phyloP scores from a whole-genome alignment of 2,888 invertebrate genomes.

The Latrodectus elegans region DNA sequence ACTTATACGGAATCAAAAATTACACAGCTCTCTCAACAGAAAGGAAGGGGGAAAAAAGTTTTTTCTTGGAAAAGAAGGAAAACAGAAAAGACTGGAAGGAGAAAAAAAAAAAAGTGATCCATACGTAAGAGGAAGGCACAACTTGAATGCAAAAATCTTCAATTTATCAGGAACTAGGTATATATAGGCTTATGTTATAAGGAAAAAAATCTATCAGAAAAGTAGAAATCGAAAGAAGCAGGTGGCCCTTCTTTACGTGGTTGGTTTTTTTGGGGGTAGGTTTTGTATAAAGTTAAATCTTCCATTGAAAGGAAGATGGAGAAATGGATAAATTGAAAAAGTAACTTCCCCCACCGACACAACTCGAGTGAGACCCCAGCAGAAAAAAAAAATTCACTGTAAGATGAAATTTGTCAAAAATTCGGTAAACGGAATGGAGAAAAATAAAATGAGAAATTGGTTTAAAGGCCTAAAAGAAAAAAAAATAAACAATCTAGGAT shows the following conservation, averaged over 20 bases:
- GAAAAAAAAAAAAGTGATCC: background rate
- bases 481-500: slow-evolving; percentile 41
- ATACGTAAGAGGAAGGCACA: background rate
- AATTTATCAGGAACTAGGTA: slow-evolving; percentile 28
- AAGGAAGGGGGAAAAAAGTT: too few relatives aligned
- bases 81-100: background rate
- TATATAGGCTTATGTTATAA: background rate
- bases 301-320: slow-evolving; percentile 56
- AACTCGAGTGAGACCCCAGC: background rate
- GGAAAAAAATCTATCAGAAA: background rate
- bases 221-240: slow-evolving; percentile 36
- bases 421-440: slow-evolving; percentile 52
- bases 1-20: slow-evolving; percentile 3
- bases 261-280: slow-evolving; percentile 8
- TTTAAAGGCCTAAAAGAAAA: background rate
- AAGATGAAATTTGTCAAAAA: slow-evolving; percentile 63
- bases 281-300: slow-evolving; percentile 44
- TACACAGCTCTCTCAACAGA: background rate
- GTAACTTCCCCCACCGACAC: slow-evolving; percentile 32
- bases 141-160: slow-evolving; percentile 30
- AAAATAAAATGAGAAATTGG: slow-evolving; percentile 40
- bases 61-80: background rate
- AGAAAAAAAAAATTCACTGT: slow-evolving; percentile 22
- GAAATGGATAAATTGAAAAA: slow-evolving; percentile 66
- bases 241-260: slow-evolving; percentile 23